phyloP scores from a whole-genome alignment of 1,140 invertebrate genomes.

The Uloborus diversus region DNA sequence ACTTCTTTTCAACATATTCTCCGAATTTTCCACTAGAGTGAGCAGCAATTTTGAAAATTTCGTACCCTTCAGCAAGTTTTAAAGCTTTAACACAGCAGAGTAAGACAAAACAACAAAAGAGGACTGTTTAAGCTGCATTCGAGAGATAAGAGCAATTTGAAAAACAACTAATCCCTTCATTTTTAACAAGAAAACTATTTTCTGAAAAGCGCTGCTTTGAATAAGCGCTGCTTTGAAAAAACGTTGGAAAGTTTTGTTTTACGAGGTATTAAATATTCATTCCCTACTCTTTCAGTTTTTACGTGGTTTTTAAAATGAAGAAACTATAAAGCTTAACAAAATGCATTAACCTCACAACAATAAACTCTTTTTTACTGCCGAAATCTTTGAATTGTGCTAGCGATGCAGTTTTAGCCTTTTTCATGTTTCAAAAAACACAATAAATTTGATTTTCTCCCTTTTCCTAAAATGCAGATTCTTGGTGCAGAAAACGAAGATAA shows the following conservation, averaged over 20 bases:
- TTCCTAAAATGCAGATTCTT: too few species aligned
- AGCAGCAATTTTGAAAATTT: neutral
- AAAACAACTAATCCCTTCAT: slow-evolving; percentile 27
- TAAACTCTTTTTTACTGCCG: neutral
- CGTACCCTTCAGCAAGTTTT: neutral
- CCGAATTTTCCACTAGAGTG: neutral
- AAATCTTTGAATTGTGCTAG: too few species aligned
- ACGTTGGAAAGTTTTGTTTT: slow-evolving; percentile 9
- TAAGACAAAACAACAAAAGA: neutral
- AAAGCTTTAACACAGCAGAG: neutral
- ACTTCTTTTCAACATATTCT: neutral
- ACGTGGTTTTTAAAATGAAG: neutral
- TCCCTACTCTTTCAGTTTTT: neutral
- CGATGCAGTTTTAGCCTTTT: too few species aligned
- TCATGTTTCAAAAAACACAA: too few species aligned
- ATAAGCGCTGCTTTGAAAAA: neutral
- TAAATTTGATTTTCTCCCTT: too few species aligned
- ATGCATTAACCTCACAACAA: neutral
- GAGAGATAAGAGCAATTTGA: slow-evolving; percentile 23
- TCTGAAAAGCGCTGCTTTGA: neutral
- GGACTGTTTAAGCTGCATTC: neutral
- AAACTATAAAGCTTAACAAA: neutral
- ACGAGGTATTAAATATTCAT: slow-evolving; percentile 23
- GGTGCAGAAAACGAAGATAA: too few species aligned
- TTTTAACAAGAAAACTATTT: slow-evolving; percentile 5